These are phyloP conservation scores for Hypselothyrea guttata DNA, from an alignment of 2,888 invertebrate species.

Conservation along the genomic window DNA sequence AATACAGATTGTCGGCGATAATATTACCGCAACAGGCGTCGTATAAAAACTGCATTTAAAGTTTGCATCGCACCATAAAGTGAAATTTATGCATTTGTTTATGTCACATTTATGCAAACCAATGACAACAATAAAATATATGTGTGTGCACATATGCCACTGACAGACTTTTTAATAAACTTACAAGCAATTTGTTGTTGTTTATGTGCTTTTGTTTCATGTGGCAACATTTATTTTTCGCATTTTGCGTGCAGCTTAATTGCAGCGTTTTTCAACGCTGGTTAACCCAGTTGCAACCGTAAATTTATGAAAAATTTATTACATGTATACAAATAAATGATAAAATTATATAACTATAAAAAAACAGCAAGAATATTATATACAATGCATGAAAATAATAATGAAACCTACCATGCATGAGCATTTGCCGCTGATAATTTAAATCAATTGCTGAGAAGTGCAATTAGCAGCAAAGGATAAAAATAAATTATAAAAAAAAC, in stretches of 20 bases:
- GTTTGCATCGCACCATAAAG: slow-evolving; percentile 45
- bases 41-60: slow-evolving; percentile 29
- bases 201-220: slow-evolving; percentile 2
- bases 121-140: slow-evolving; percentile 58
- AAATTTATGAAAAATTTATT: slow-evolving; percentile 74
- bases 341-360: slow-evolving; percentile 4
- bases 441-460: slow-evolving; percentile 76
- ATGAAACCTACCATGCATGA: slow-evolving; percentile 20
- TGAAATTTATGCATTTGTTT: slow-evolving; percentile 66
- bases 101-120: slow-evolving; percentile 62
- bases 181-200: slow-evolving; percentile 20
- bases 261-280: slow-evolving; percentile 69
- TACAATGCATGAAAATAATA: neutral
- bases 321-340: slow-evolving; percentile 55
- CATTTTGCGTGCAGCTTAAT: slow-evolving; percentile 63
- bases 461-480: slow-evolving; percentile 74
- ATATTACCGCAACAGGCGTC: slow-evolving; percentile 34
- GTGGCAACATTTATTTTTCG: slow-evolving; percentile 2
- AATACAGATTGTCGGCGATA: slow-evolving; percentile 2
- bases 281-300: slow-evolving; percentile 68
- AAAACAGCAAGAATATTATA: slow-evolving; percentile 13
- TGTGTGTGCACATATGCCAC: slow-evolving; percentile 52
- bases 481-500: slow-evolving; percentile 56
- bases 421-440: slow-evolving; percentile 66
- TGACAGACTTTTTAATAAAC: slow-evolving; percentile 75